Conservation (phyloP, 2,113 vertebrate species). For the Phalacrocorax carbo region DNA sequence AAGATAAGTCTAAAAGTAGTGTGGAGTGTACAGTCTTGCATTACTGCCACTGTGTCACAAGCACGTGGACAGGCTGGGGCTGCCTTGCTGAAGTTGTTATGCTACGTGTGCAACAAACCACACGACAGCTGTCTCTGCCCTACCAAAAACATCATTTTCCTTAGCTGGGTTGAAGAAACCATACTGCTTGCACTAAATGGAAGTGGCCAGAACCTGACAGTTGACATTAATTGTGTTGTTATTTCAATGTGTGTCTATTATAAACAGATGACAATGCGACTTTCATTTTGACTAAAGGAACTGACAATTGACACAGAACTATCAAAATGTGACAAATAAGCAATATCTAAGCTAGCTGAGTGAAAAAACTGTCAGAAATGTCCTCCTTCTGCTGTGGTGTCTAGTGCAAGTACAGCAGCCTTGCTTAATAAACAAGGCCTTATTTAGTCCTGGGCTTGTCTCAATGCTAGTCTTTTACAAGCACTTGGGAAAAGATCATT, state of each 20-base stretch:
- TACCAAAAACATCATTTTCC: not conserved
- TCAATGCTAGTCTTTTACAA: conserved; percentile 7
- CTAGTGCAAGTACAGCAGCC: not conserved
- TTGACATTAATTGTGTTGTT: not conserved
- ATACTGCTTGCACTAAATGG: not conserved
- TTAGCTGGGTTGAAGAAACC: not conserved
- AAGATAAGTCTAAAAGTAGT: not conserved
- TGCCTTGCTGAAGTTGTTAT: not conserved
- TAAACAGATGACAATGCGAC: conserved; percentile 32
- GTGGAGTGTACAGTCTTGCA: not conserved
- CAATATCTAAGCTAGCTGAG: not conserved
- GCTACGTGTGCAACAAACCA: not conserved
- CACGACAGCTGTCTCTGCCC: not conserved
- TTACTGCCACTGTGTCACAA: not conserved
- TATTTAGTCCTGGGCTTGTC: conserved; percentile 33
- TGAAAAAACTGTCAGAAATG: not conserved
- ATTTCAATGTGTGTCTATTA: conserved; percentile 7
- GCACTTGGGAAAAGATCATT: conserved; percentile 34
- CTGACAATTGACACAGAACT: not conserved
- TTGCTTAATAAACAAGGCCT: conserved; percentile 8
- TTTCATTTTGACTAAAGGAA: conserved; percentile 31
- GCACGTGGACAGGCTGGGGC: not conserved
- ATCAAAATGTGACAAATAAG: not conserved
- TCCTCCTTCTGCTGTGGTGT: not conserved
- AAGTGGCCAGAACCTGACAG: conserved; percentile 1